Evolutionary conservation across 1,140 invertebrate species (phyloP).

Genomic region (Brachionus calyciflorus): DNA sequence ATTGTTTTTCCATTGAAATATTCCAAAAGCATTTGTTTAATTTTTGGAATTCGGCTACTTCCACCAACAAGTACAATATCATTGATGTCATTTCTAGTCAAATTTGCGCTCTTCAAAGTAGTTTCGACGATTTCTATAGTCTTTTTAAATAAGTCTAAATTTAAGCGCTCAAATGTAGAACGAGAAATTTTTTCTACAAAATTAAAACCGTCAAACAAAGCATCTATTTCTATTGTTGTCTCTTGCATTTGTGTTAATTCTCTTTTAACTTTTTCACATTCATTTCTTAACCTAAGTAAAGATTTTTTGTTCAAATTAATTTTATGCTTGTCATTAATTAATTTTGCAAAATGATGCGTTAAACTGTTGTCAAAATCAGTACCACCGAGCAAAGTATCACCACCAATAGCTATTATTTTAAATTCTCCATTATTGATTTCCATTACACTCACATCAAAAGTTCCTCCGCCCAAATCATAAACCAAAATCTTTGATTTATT

Average conservation of each 20-base stretch:
- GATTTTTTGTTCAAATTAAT: conserved; percentile 49
- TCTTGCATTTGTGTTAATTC: conserved; percentile 54
- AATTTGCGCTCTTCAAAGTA: conserved; percentile 54
- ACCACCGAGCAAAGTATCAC: conserved; percentile 48
- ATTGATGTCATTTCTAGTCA: conserved; percentile 58
- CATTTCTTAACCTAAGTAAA: conserved; percentile 58
- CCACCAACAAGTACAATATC: conserved; percentile 67
- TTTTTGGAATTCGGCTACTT: conserved; percentile 67
- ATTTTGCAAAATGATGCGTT: conserved; percentile 51
- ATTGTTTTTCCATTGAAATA: conserved; percentile 59
- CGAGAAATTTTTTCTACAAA: background rate
- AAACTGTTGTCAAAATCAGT: conserved; percentile 54
- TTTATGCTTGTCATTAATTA: conserved; percentile 52
- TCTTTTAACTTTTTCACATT: conserved; percentile 52
- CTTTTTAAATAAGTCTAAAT: conserved; percentile 52
- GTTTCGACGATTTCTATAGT: conserved; percentile 58
- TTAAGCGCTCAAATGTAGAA: conserved; percentile 51
- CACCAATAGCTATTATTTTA: conserved; percentile 45
- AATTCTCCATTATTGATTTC: conserved; percentile 43
- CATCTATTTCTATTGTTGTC: conserved; percentile 51
- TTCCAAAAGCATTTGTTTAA: conserved; percentile 62
- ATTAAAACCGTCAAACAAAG: conserved; percentile 19
- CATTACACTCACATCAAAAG: conserved; percentile 47
- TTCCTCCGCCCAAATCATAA: conserved; percentile 51
- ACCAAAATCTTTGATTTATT: conserved; percentile 53